A percentile compares a stretch with the other conserved stretches of the same genome.
phyloP scores from a whole-genome alignment of 2,113 vertebrate genomes.

The Tachycineta bicolor region DNA sequence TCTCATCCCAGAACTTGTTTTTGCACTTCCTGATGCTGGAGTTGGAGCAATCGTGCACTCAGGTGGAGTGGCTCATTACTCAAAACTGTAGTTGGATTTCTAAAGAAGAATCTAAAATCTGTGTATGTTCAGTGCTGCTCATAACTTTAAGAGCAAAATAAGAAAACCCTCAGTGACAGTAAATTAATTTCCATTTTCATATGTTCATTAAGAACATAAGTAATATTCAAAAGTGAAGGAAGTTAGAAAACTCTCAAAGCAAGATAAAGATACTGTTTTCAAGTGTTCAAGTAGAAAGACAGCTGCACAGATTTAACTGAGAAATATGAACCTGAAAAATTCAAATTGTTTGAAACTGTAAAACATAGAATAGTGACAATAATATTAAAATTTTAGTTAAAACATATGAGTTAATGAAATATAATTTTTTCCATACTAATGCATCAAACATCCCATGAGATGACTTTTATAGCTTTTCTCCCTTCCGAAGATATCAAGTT shows the following conservation, averaged over 20 bases:
- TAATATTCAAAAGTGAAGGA: background rate
- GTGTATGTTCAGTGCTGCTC: background rate
- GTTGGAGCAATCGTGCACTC: fast-evolving
- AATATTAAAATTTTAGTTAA: background rate
- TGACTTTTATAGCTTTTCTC: background rate
- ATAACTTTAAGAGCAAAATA: background rate
- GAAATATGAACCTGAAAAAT: background rate
- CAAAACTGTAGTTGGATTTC: background rate
- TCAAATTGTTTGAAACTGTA: background rate
- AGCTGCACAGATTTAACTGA: background rate
- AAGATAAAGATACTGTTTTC: background rate
- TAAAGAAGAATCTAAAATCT: background rate
- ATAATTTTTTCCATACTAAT: background rate
- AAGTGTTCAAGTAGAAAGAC: background rate
- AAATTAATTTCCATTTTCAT: background rate
- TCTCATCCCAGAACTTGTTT: background rate
- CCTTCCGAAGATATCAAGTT: background rate
- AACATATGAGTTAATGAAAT: background rate
- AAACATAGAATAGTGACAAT: background rate
- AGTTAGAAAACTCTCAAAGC: background rate
- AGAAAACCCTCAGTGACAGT: background rate
- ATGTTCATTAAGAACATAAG: background rate
- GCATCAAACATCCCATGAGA: background rate
- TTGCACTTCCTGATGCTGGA: background rate
- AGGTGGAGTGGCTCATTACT: background rate